Evolutionary conservation across 2,888 invertebrate species (phyloP).

Genomic region (Salticus scenicus): DNA sequence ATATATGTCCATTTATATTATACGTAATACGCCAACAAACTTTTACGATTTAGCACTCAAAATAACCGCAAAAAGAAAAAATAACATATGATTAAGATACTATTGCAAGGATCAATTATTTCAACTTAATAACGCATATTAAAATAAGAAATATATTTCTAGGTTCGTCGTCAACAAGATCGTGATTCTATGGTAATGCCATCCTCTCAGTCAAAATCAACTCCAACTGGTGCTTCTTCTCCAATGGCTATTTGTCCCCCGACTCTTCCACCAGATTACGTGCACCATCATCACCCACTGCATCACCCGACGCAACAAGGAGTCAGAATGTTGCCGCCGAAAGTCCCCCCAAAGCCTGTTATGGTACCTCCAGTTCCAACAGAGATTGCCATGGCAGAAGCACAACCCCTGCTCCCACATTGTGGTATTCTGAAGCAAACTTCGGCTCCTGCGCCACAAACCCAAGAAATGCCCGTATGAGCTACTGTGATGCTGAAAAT

Average conservation of each 20-base stretch:
- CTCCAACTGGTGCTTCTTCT: conserved; percentile 37
- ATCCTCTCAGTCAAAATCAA: conserved; percentile 40
- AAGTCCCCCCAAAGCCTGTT: conserved; percentile 64
- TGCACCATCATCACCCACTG: conserved; percentile 54
- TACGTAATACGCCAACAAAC: too few species aligned
- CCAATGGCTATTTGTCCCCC: conserved; percentile 63
- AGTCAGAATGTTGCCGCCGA: conserved; percentile 61
- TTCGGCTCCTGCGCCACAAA: conserved; percentile 30
- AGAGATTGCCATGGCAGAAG: conserved; percentile 50
- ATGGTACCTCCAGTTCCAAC: conserved; percentile 55
- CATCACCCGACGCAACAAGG: conserved; percentile 58
- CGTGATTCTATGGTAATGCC: conserved; percentile 56
- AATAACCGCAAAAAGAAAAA: too few species aligned
- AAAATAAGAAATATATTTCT: too few species aligned
- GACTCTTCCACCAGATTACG: conserved; percentile 54
- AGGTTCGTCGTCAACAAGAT: conserved; percentile 49
- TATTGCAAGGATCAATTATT: too few species aligned
- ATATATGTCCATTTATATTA: too few species aligned
- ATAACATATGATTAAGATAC: too few species aligned
- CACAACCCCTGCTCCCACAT: conserved; percentile 58
- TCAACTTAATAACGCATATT: too few species aligned
- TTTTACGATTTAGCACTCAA: too few species aligned
- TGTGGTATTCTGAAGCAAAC: conserved; percentile 55
- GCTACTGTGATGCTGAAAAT: not conserved
- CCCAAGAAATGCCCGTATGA: conserved; percentile 67